Evolutionary conservation across 2,113 vertebrate species (phyloP).

Genomic region (Gadus chalcogrammus): DNA sequence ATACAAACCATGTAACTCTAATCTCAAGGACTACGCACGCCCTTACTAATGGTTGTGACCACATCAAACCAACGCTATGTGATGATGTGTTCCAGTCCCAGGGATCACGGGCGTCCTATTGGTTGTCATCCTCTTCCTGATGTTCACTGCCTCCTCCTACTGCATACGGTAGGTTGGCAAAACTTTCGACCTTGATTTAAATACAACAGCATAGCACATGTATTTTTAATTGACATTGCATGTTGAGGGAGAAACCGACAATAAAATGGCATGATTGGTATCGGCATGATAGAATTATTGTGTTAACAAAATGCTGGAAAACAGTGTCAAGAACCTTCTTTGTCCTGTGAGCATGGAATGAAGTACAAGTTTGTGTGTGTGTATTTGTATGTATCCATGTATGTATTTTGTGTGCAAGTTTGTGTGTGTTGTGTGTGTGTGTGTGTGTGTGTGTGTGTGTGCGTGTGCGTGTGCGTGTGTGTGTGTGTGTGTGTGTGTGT

Average conservation of each 20-base stretch:
- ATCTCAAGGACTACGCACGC: background rate
- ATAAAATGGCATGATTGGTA: too few species aligned
- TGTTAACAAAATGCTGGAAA: too few species aligned
- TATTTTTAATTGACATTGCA: background rate
- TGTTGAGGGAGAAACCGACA: too few species aligned
- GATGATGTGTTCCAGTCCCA: slow-evolving; percentile 76
- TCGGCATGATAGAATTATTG: too few species aligned
- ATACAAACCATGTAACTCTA: background rate
- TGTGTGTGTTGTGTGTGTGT: too few species aligned
- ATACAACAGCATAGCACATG: too few species aligned
- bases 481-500: background rate
- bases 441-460: slow-evolving; percentile 9
- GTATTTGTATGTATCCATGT: too few species aligned
- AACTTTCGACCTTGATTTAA: background rate
- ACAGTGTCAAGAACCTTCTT: too few species aligned
- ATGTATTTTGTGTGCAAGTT: too few species aligned
- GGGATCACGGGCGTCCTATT: slow-evolving; percentile 89
- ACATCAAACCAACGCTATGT: background rate
- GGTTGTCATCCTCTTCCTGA: slow-evolving; percentile 92
- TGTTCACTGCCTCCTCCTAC: slow-evolving; percentile 90
- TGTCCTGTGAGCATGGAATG: too few species aligned
- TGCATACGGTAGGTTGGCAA: slow-evolving; percentile 80
- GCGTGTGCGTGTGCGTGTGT: slow-evolving; percentile 1
- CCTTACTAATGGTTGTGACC: too few species aligned
- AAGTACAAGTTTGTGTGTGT: background rate